Conservation (phyloP, 2,888 invertebrate species). For the Mesodorylaimus sp. region DNA sequence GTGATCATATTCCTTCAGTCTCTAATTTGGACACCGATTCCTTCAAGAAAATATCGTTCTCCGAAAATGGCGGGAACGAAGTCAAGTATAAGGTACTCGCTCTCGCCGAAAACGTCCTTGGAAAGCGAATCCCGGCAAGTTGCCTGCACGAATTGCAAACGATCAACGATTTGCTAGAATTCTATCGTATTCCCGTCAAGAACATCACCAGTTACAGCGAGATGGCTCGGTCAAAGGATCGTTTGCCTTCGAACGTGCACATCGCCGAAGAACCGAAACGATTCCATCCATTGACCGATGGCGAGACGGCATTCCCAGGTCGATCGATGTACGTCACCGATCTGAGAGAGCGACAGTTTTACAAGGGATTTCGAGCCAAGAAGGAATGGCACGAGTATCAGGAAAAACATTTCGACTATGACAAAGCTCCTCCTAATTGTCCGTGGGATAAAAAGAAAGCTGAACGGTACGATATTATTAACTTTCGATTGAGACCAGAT, state of each 20-base stretch:
- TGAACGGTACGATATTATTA: no score
- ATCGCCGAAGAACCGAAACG: slow-evolving; percentile 3
- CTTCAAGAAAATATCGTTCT: no score
- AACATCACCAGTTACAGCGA: slow-evolving; percentile 2
- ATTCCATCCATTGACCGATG: slow-evolving; percentile 5
- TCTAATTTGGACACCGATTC: no score
- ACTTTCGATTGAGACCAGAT: no score
- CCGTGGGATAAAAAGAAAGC: no score
- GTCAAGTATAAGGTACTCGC: no score
- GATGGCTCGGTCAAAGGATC: slow-evolving; percentile 1
- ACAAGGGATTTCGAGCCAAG: not conserved
- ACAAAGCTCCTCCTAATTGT: not conserved
- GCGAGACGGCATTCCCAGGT: slow-evolving; percentile 3
- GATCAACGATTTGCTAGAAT: not conserved
- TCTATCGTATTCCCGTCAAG: not conserved
- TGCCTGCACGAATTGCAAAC: not conserved
- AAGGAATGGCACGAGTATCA: slow-evolving; percentile 7
- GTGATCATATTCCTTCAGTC: no score
- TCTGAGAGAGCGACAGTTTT: slow-evolving; percentile 3
- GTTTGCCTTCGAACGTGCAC: slow-evolving; percentile 5
- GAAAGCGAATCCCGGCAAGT: slow-evolving; percentile 1
- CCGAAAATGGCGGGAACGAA: no score
- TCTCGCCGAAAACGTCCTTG: no score
- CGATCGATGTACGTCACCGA: slow-evolving; percentile 1
- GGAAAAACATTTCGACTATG: slow-evolving; percentile 3